phyloP scores from a whole-genome alignment of 2,888 invertebrate genomes.

The Apodemia duryi region DNA sequence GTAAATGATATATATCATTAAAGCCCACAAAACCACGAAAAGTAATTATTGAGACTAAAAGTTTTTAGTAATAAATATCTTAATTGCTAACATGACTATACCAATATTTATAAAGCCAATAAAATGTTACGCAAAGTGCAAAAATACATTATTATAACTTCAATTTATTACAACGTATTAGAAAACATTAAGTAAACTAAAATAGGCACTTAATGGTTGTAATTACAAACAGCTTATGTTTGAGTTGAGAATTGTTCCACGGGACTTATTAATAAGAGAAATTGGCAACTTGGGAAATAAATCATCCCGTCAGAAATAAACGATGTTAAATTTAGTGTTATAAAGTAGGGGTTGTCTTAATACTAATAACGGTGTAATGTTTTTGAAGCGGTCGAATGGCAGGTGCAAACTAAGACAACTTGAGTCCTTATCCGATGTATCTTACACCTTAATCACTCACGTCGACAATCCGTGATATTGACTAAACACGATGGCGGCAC shows the following conservation, averaged over 20 bases:
- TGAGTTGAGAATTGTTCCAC: neutral
- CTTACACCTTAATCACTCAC: slow-evolving; percentile 58
- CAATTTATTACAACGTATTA: slow-evolving; percentile 4
- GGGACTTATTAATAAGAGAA: slow-evolving; percentile 8
- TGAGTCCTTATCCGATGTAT: slow-evolving; percentile 47
- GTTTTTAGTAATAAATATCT: neutral
- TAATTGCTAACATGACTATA: neutral
- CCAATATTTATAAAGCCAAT: neutral
- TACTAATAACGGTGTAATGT: slow-evolving; percentile 62
- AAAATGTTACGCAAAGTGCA: neutral
- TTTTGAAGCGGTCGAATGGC: slow-evolving; percentile 41
- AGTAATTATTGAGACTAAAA: neutral
- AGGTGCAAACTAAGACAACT: slow-evolving; percentile 49
- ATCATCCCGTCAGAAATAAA: slow-evolving; percentile 22
- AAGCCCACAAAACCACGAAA: neutral
- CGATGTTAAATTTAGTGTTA: slow-evolving; percentile 57
- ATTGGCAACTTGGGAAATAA: slow-evolving; percentile 18
- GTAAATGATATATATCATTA: too few species aligned
- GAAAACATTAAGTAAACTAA: slow-evolving; percentile 8
- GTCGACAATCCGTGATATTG: slow-evolving; percentile 25
- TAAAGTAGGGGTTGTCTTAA: slow-evolving; percentile 57
- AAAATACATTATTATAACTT: neutral
- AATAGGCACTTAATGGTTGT: slow-evolving; percentile 4
- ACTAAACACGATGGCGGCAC: neutral
- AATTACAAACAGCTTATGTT: slow-evolving; percentile 3